Evolutionary conservation across 2,113 vertebrate genomes (phyloP).

Genomic region (Chitala chitala): DNA sequence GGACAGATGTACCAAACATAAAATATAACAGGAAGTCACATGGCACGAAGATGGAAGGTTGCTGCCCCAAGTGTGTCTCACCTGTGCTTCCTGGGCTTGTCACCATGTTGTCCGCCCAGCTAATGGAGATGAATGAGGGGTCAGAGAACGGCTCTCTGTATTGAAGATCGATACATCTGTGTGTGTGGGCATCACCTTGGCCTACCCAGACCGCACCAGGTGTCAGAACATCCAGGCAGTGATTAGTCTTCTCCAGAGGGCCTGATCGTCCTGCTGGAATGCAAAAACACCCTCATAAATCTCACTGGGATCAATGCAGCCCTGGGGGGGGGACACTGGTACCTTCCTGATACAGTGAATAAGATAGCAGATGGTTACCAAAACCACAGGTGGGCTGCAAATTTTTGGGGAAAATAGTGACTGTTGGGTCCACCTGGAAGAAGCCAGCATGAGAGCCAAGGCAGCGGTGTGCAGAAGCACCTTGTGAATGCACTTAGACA

Average conservation of each 20-base stretch:
- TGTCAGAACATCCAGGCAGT: not conserved
- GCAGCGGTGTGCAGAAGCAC: too few relatives aligned
- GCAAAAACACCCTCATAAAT: not conserved
- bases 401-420: too few relatives aligned
- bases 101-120: not conserved
- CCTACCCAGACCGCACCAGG: not conserved
- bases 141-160: slow-evolving; percentile 42
- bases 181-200: not conserved
- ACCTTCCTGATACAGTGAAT: too few relatives aligned
- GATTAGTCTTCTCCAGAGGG: not conserved
- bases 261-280: not conserved
- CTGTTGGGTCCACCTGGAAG: too few relatives aligned
- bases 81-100: not conserved
- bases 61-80: too few relatives aligned
- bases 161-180: slow-evolving; percentile 33
- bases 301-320: not conserved
- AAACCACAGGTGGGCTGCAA: not conserved
- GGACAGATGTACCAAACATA: not conserved
- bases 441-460: too few relatives aligned
- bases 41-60: not conserved
- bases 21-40: not conserved
- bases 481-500: too few relatives aligned
- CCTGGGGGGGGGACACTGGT: not conserved
- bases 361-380: too few relatives aligned
- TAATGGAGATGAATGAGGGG: slow-evolving; percentile 54